Percentiles rank a stretch among this genome's conserved stretches.
These are phyloP conservation scores for Orthosia gracilis DNA, from an alignment of 2,888 invertebrate species.

Conservation along the genomic window DNA sequence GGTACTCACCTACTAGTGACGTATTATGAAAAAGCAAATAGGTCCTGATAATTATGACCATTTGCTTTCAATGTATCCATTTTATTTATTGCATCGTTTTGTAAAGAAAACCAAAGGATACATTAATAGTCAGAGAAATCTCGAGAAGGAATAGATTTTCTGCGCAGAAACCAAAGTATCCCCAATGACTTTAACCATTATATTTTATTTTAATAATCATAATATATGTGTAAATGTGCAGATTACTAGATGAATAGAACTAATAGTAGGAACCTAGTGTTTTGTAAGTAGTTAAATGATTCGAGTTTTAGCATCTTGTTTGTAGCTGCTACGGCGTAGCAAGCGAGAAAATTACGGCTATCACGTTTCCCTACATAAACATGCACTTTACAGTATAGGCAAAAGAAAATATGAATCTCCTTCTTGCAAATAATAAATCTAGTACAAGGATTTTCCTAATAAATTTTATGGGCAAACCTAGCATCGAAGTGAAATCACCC, in stretches of 20 bases:
- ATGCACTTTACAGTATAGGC: not conserved
- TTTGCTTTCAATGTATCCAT: not conserved
- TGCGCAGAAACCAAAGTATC: constrained; percentile 3
- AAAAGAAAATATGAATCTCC: not conserved
- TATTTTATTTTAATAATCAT: constrained; percentile 25
- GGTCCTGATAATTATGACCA: not conserved
- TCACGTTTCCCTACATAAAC: constrained; percentile 17
- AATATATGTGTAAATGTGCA: constrained; percentile 20
- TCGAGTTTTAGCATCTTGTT: constrained; percentile 11
- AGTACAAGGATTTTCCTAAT: too few relatives aligned
- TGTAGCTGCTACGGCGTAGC: constrained; percentile 43
- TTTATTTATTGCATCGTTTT: not conserved
- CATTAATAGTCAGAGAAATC: not conserved
- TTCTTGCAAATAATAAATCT: not conserved
- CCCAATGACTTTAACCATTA: constrained; percentile 4
- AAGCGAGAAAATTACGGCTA: constrained; percentile 12
- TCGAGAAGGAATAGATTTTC: constrained; percentile 15
- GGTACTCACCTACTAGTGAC: not conserved
- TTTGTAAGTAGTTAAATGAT: constrained; percentile 1
- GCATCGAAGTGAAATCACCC: too few relatives aligned
- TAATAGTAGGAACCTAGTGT: not conserved
- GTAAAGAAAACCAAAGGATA: not conserved
- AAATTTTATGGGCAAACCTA: too few relatives aligned
- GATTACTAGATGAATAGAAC: constrained; percentile 9
- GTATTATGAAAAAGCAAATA: not conserved